Evolutionary conservation across 2,888 invertebrate genomes (phyloP), one percentile per base, ranked within the genome.

Genomic region (Nematopogon swammerdamellus): DNA sequence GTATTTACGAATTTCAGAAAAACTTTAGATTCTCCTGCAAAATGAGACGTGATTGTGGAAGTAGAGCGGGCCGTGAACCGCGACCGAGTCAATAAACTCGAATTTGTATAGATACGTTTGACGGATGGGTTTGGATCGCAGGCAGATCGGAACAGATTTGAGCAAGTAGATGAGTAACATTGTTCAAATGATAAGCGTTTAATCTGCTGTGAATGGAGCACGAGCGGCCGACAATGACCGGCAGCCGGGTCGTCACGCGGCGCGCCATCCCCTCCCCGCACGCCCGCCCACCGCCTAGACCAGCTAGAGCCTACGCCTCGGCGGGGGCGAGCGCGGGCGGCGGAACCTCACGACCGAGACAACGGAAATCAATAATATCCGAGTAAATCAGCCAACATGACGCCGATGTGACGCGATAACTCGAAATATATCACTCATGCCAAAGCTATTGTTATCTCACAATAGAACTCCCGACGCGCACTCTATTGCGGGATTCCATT

Each of bases 361-460:
- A 75, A 76, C 67, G 72, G 73, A 76, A 77, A 77, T 79, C 79
- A 79, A 77, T 79, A 79, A 79, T 73, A 36, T 36, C n/a, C 74
- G 76, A 65, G 75, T 76, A 75, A 77, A 77, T 77, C 74, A 75
- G 77, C 77, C 77, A 76, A 76, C 65, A 77, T 72, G 68, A 74
- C 76, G 74, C 77, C 72, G 77, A 79, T 77, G 76, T 73, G 76
- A 72, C 70, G 73, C 74, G 76, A 77, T 75, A 74, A 65, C n/a
- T 8, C 14, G 36, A 36, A 36, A 36, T 36, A 14, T 14, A 36
- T 36, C 3, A 14, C 36, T 14, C 11, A 14, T 14, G 36, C 36
- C n/a, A 14, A 14, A 14, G 11, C 36, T 36, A 36, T 36, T 36
- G 36, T 25, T 8, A 25, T 25, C 25, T 25, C 25, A 25, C 25